Conservation (phyloP, 2,113 vertebrate genomes). For the Aplodontia rufa region DNA sequence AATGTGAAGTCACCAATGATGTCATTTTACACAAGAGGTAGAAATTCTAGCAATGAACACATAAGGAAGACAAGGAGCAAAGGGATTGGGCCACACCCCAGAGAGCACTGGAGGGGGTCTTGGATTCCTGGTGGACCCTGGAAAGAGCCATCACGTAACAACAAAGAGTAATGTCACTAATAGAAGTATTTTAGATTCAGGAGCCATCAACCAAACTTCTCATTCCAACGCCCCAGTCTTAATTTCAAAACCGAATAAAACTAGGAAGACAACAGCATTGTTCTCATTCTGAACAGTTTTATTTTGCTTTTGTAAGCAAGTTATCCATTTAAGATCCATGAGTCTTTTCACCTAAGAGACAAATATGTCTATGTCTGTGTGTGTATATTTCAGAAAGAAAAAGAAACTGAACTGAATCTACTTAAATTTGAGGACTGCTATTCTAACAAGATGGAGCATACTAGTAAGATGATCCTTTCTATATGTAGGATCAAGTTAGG, state of each 20-base stretch:
- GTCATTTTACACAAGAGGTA: not conserved
- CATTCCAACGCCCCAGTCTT: not conserved
- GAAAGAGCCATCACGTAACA: not conserved
- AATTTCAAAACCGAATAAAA: not conserved
- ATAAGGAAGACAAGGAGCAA: no score
- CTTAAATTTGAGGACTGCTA: not conserved
- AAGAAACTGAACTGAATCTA: not conserved
- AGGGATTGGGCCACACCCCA: not conserved
- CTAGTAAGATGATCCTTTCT: not conserved
- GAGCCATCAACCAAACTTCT: not conserved
- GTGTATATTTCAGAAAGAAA: not conserved
- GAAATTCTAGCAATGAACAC: not conserved
- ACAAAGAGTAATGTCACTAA: not conserved
- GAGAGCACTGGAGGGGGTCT: not conserved
- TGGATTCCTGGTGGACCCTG: not conserved
- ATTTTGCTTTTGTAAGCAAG: not conserved
- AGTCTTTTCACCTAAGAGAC: not conserved
- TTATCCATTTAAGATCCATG: not conserved
- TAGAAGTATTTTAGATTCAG: not conserved
- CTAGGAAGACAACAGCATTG: not conserved
- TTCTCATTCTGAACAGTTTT: slow-evolving; percentile 1
- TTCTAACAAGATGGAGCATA: not conserved
- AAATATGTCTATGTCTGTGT: not conserved
- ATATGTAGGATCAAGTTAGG: not conserved
- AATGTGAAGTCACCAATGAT: not conserved